phyloP scores from a whole-genome alignment of 2,113 vertebrate genomes.

The Amblyopsis rosae region DNA sequence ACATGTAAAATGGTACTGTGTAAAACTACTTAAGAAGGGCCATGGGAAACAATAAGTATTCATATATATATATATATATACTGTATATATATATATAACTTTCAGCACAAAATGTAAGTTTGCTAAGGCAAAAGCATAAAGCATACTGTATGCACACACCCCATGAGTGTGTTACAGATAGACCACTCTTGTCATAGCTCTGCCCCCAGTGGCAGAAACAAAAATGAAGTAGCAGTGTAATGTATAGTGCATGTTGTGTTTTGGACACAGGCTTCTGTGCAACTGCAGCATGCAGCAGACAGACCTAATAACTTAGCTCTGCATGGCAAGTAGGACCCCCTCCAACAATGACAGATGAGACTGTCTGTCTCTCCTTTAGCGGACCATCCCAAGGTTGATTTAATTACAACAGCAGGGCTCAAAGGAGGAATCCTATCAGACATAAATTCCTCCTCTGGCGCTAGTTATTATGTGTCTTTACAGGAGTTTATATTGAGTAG shows the following conservation, averaged over 20 bases:
- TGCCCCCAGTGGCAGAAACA: no score
- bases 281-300: not conserved
- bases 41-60: no score
- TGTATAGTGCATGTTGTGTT: no score
- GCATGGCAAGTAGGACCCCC: not conserved
- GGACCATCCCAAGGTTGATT: constrained; percentile 48
- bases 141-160: not conserved
- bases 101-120: no score
- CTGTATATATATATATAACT: no score
- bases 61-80: no score
- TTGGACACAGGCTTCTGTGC: no score
- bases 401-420: constrained; percentile 51
- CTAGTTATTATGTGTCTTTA: constrained; percentile 37
- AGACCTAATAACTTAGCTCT: not conserved
- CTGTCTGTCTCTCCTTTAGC: constrained; percentile 20
- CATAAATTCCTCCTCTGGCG: constrained; percentile 40
- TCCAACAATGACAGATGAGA: constrained; percentile 6
- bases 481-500: constrained; percentile 32
- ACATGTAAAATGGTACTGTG: no score
- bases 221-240: no score
- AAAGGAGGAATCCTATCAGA: constrained; percentile 50
- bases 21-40: no score
- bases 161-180: no score
- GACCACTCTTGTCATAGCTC: not conserved
- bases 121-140: no score